Percentiles rank a stretch among this genome's conserved stretches.
phyloP scores from a whole-genome alignment of 2,113 vertebrate species.

The Pygoscelis antarcticus region DNA sequence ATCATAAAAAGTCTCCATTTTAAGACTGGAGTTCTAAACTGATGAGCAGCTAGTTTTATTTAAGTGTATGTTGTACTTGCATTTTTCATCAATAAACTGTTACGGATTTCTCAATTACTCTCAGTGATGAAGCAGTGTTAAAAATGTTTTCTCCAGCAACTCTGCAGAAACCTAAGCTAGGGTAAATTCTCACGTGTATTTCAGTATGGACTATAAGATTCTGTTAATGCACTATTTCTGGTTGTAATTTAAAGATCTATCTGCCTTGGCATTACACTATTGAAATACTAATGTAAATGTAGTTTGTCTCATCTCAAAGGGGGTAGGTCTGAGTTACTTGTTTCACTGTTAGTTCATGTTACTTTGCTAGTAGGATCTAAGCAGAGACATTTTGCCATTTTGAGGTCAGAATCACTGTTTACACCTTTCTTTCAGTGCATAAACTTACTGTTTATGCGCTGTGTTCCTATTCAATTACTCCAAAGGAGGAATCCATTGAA shows the following conservation, averaged over 20 bases:
- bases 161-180: background rate
- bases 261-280: background rate
- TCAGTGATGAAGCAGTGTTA: background rate
- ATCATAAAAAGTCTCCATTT: background rate
- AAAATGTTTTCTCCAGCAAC: background rate
- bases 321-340: background rate
- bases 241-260: background rate
- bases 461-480: background rate
- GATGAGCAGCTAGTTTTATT: background rate
- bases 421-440: background rate
- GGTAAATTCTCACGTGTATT: background rate
- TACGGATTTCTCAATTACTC: background rate
- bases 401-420: background rate
- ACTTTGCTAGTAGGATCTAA: background rate
- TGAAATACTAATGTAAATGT: background rate
- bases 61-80: background rate
- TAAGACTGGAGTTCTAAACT: background rate
- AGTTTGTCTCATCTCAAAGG: background rate
- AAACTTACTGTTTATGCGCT: background rate
- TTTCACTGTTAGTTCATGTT: background rate
- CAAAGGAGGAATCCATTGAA: background rate
- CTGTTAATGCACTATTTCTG: background rate
- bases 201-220: background rate
- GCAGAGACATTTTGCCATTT: background rate
- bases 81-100: slow-evolving; percentile 13